Evolutionary conservation across 30 jellyfish, hydroid and myxozoan species (phyloP).

Genomic region (Pelagia noctiluca): DNA sequence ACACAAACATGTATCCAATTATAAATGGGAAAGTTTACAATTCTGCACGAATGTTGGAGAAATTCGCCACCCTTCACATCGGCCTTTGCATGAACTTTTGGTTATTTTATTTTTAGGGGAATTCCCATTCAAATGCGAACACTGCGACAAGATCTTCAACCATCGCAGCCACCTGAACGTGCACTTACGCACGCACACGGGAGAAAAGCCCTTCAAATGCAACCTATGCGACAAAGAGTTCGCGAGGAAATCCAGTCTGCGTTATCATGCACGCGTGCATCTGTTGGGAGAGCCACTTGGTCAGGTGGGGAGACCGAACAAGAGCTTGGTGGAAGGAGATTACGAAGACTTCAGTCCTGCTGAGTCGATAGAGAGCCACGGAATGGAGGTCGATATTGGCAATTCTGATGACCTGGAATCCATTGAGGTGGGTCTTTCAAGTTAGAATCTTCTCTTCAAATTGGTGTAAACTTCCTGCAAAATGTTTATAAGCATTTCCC

Average conservation of each 20-base stretch:
- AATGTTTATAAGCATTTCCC: background rate
- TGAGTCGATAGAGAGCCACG: slow-evolving; percentile 56
- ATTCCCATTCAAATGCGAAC: slow-evolving; percentile 89
- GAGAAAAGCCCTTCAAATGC: slow-evolving; percentile 92
- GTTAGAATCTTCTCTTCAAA: background rate
- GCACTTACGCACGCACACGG: slow-evolving; percentile 94
- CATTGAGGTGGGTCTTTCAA: background rate
- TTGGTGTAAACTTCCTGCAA: background rate
- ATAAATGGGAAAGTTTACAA: too few species aligned
- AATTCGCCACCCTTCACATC: too few species aligned
- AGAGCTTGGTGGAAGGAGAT: slow-evolving; percentile 42
- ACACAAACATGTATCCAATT: too few species aligned
- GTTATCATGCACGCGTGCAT: slow-evolving; percentile 85
- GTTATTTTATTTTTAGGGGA: slow-evolving; percentile 71
- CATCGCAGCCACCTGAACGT: slow-evolving; percentile 96
- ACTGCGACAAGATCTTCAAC: slow-evolving; percentile 89
- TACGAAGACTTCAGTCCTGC: slow-evolving; percentile 57
- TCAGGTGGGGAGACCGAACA: background rate
- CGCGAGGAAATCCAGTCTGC: slow-evolving; percentile 89
- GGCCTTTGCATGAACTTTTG: too few species aligned
- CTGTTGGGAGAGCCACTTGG: slow-evolving; percentile 31
- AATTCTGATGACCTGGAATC: slow-evolving; percentile 23
- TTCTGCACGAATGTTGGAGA: too few species aligned
- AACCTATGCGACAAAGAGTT: slow-evolving; percentile 82
- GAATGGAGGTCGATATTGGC: slow-evolving; percentile 37